Evolutionary conservation across 2,797 vertebrate genomes (phyloP), one percentile per base, ranked within the genome.

Genomic region (Silurus aristotelis): DNA sequence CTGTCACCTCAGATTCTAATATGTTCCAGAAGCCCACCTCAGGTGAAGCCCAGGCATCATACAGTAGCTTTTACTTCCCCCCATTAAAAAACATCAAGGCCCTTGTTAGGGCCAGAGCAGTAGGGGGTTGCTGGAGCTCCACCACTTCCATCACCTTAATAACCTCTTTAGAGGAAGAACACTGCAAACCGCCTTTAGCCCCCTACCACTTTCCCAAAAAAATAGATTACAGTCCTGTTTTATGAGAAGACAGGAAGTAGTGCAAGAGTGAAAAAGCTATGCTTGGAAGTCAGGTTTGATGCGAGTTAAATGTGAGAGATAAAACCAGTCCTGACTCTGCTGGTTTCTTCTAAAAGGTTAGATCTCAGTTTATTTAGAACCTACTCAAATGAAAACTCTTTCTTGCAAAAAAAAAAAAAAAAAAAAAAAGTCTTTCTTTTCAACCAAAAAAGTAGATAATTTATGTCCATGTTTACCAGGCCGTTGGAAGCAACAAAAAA

Each of bases 21-120:
- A 77, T 22, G 46, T 89, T 89, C 89, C 89, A 89, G 89, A 89
- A 82, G 27, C 86, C 14, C 48, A 25, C 87, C 79, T 82, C 85
- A 88, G 87, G 85, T 86, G 43, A 80, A 84, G 63, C 55, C 43
- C 70, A 83, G 55, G 58, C 38, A 58, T 89, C 71, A 82, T 72
- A 83, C 87, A 88, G 88, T 82, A 88, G 87, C 83, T 83, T 80
- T 84, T 78, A 86, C 87, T 89, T 88, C 89, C 88, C 83, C 84
- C 83, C 20, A 77, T 88, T 88, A 90, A 88, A 60, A 61, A 68
- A 89, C 88, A 89, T 89, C 87, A 90, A 90, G 88, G 87, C 25
- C 68, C 75, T 87, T 27, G 82, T 90, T 87, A 87, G 88, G 78
- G 46, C 70, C 43, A 46, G 55, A 73, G 70, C 87, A 58, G 87